A percentile compares a stretch with the other conserved stretches of the same genome.
These are phyloP conservation scores for Microchrysa polita DNA, from an alignment of 2,888 invertebrate species.

Conservation along the genomic window DNA sequence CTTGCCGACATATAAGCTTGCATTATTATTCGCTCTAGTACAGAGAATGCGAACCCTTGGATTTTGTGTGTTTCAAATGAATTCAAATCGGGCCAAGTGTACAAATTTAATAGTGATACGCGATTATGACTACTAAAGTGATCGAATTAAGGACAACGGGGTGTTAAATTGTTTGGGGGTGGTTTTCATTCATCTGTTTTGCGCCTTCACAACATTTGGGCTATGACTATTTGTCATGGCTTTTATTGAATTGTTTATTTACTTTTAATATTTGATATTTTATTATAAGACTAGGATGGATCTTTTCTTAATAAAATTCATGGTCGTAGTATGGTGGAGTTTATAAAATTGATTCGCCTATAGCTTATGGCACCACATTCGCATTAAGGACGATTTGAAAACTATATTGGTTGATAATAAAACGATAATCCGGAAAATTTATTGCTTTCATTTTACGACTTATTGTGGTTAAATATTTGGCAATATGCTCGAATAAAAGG, in stretches of 20 bases:
- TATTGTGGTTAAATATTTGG: slow-evolving; percentile 23
- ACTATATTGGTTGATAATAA: not conserved
- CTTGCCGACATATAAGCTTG: slow-evolving; percentile 1
- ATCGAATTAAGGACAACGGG: slow-evolving; percentile 44
- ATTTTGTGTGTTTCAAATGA: slow-evolving; percentile 34
- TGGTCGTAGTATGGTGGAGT: not conserved
- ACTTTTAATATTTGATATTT: slow-evolving; percentile 42
- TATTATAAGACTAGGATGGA: too few species aligned
- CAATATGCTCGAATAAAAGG: slow-evolving; percentile 22
- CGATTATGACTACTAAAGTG: slow-evolving; percentile 49
- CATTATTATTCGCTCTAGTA: slow-evolving; percentile 10
- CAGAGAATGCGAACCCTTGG: slow-evolving; percentile 36
- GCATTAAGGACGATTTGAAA: not conserved
- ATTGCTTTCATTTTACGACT: slow-evolving; percentile 21
- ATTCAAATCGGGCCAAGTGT: slow-evolving; percentile 44
- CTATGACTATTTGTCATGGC: slow-evolving; percentile 35
- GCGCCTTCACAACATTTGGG: not conserved
- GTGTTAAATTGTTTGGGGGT: slow-evolving; percentile 45
- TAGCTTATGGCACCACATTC: slow-evolving; percentile 7
- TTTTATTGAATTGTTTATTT: slow-evolving; percentile 41
- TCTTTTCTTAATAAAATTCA: not conserved
- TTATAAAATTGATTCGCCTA: slow-evolving; percentile 25
- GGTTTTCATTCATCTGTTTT: slow-evolving; percentile 36
- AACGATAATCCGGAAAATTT: slow-evolving; percentile 34
- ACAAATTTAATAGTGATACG: slow-evolving; percentile 46